Conservation (phyloP, 2,113 vertebrate genomes). For the Datnioides undecimradiatus region DNA sequence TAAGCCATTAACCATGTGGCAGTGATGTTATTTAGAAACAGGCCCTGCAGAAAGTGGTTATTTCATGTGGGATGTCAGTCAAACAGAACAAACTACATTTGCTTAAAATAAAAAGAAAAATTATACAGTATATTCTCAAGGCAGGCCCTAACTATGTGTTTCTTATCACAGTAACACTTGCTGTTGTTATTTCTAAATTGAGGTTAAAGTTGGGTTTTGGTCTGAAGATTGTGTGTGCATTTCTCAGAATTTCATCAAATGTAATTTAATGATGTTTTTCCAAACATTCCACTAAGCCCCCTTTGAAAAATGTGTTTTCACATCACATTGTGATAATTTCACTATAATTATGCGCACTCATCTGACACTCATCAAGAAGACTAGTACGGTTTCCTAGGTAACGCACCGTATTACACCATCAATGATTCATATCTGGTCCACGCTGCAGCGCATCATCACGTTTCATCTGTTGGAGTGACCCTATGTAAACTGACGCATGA, state of each 20-base stretch:
- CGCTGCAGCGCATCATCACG: slow-evolving; percentile 9
- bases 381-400: slow-evolving; percentile 58
- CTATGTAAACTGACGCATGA: slow-evolving; percentile 2
- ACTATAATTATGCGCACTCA: background rate
- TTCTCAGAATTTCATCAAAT: background rate
- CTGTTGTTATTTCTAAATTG: background rate
- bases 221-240: background rate
- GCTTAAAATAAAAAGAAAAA: background rate
- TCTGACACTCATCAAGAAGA: background rate
- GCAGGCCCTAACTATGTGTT: no score
- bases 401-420: slow-evolving; percentile 33
- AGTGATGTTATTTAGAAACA: no score
- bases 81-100: background rate
- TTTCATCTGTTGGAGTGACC: slow-evolving; percentile 27
- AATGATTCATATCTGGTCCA: slow-evolving; percentile 38
- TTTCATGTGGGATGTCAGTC: no score
- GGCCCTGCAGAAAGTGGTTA: no score
- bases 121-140: no score
- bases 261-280: background rate
- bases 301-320: background rate
- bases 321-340: background rate
- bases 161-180: background rate
- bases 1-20: no score
- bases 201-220: background rate
- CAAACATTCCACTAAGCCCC: background rate